Evolutionary conservation across 2,797 vertebrate species (phyloP), one percentile per base, ranked within the genome.

Genomic region (Sebastes miniatus): DNA sequence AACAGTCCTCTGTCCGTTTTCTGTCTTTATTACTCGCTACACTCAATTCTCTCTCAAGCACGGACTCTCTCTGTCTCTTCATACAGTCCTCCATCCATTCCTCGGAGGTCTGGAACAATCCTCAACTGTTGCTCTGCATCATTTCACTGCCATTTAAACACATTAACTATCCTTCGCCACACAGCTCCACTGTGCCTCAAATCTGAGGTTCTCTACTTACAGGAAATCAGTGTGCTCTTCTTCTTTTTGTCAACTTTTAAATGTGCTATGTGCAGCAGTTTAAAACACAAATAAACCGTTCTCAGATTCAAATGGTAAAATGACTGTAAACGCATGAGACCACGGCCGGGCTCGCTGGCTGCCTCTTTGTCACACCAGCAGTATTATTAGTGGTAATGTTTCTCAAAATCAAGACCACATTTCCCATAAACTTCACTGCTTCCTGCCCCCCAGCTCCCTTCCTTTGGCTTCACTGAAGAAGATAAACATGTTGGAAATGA

Each of bases 391-490:
- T 83, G 86, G 79, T 76, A 13, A 54, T 62, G 62, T 47, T 87
- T 85, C 73, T 83, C 65, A 50, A 88, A 91, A 91, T 91, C 69
- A 88, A 83, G 61, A 86, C 84, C 91, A 92, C 87, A 90, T 91
- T 93, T 85, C 78, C 72, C 83, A 91, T 88, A 90, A 92, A 91
- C 39, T 70, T 87, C 82, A 87, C 75, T 88, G 87, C 89, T 86
- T 92, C 93, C 91, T 90, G 77, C 25, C 18, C 81, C 69, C 56
- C 14, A 39, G 56, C 76, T 80, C 32, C 54, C 71, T 88, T 87
- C 76, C 83, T 82, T 29, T 73, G 75, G 77, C 75, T 82, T 80
- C 43, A 67, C n/a, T 4, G 25, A 77, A 50, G 47, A 80, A 61
- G 68, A 82, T 83, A 90, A 91, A 90, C 79, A 83, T 75, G 52